phyloP scores from a whole-genome alignment of 2,888 invertebrate genomes.

The Eurois occulta region DNA sequence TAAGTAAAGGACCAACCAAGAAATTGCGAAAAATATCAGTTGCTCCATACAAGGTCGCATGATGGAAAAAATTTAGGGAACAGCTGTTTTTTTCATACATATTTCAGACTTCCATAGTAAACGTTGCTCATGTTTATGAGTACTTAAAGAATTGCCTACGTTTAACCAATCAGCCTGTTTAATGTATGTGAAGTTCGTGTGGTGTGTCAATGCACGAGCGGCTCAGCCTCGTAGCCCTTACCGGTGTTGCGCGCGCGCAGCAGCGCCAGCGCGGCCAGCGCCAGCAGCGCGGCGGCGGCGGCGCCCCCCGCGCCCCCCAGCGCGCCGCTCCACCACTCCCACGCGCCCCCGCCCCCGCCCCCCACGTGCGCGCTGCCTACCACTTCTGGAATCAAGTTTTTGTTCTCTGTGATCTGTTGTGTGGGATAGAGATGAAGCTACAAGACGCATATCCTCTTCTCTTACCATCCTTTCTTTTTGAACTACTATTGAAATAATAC shows the following conservation, averaged over 20 bases:
- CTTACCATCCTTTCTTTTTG: neutral
- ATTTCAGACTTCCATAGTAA: neutral
- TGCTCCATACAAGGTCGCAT: neutral
- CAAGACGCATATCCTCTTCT: neutral
- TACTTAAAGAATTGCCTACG: neutral
- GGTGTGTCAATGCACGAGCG: slow-evolving; percentile 70
- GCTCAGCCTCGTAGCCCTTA: slow-evolving; percentile 75
- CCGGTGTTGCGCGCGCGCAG: slow-evolving; percentile 79
- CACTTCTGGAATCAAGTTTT: slow-evolving; percentile 62
- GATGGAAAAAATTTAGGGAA: neutral
- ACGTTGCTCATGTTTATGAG: neutral
- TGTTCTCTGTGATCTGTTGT: neutral
- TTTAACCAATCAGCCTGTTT: neutral
- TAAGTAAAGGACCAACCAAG: neutral
- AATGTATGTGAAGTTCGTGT: neutral
- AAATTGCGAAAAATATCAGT: neutral
- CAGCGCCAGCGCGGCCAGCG: slow-evolving; percentile 79
- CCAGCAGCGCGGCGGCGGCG: slow-evolving; percentile 79
- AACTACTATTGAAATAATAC: neutral
- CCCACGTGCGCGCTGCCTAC: slow-evolving; percentile 33
- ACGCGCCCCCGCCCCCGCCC: slow-evolving; percentile 48
- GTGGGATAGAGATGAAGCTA: neutral
- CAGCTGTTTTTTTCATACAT: neutral
- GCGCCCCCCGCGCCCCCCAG: slow-evolving; percentile 81
- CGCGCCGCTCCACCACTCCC: slow-evolving; percentile 79